phyloP scores from a whole-genome alignment of 1,140 invertebrate species.

The Scaptomyza pallida region DNA sequence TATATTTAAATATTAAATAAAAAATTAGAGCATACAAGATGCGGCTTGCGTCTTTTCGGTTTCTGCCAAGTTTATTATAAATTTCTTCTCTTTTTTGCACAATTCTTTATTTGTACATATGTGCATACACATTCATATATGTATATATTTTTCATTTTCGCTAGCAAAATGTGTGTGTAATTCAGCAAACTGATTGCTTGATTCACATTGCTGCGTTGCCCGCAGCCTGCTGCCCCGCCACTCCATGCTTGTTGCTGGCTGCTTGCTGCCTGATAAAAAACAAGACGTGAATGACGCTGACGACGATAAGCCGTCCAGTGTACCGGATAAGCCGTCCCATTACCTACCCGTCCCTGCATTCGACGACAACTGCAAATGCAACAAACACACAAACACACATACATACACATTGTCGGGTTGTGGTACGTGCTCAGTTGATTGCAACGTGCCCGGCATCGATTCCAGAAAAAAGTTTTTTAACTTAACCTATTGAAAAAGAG shows the following conservation, averaged over 20 bases:
- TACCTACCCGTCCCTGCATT: not conserved
- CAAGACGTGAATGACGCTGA: conserved; percentile 35
- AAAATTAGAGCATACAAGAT: no score
- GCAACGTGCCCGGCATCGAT: conserved; percentile 24
- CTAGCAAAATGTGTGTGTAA: not conserved
- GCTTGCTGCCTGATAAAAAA: conserved; percentile 28
- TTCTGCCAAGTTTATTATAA: not conserved
- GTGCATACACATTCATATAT: not conserved
- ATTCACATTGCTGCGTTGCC: conserved; percentile 10
- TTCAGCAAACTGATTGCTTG: conserved; percentile 30
- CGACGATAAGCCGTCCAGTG: conserved; percentile 43
- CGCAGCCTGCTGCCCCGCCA: not conserved
- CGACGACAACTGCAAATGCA: conserved; percentile 15
- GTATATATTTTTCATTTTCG: conserved; percentile 5
- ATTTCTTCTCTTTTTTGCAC: conserved; percentile 3
- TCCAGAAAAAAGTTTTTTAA: no score
- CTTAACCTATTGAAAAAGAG: no score
- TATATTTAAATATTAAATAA: no score
- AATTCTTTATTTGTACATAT: not conserved
- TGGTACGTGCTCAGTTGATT: conserved; percentile 49
- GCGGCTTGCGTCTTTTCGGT: not conserved
- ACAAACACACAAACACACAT: conserved; percentile 12
- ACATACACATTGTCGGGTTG: conserved; percentile 11
- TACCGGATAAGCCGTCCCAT: conserved; percentile 37
- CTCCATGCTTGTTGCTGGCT: not conserved